Evolutionary conservation across 2,797 vertebrate species (phyloP).

Genomic region (Podargus strigoides): DNA sequence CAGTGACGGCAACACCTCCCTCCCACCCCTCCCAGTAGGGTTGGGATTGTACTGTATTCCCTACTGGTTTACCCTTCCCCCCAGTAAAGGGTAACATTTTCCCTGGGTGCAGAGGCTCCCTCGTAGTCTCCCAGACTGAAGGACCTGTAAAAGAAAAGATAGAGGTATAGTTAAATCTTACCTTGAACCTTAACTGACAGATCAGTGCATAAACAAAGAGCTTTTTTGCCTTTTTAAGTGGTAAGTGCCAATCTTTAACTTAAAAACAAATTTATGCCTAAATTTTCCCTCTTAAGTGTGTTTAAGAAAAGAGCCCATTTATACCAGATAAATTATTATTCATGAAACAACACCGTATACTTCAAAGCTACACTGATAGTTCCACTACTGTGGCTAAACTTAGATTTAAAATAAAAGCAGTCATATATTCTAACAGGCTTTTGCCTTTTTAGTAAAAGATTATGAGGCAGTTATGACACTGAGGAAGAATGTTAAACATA

Average conservation of each 20-base stretch:
- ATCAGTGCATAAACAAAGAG: background rate
- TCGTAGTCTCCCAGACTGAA: conserved; percentile 84
- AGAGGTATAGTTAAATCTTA: background rate
- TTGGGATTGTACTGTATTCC: conserved; percentile 84
- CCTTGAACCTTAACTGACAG: background rate
- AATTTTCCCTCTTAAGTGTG: background rate
- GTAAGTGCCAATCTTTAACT: background rate
- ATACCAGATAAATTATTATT: background rate
- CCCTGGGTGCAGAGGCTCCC: conserved; percentile 95
- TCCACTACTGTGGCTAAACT: background rate
- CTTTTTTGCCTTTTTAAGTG: background rate
- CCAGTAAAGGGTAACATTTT: conserved; percentile 93
- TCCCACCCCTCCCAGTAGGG: conserved; percentile 92
- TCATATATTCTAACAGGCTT: background rate
- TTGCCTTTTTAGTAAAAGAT: background rate
- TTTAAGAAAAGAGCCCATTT: background rate
- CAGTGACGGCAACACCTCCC: conserved; percentile 90
- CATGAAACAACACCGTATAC: background rate
- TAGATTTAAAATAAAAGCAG: background rate
- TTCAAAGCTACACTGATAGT: background rate
- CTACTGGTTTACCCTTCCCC: conserved; percentile 93
- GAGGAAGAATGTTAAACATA: background rate
- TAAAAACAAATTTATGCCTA: background rate
- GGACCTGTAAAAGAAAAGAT: conserved; percentile 76
- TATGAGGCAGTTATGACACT: background rate